Conservation (phyloP, 1,140 invertebrate species). For the Drosophila tristis region DNA sequence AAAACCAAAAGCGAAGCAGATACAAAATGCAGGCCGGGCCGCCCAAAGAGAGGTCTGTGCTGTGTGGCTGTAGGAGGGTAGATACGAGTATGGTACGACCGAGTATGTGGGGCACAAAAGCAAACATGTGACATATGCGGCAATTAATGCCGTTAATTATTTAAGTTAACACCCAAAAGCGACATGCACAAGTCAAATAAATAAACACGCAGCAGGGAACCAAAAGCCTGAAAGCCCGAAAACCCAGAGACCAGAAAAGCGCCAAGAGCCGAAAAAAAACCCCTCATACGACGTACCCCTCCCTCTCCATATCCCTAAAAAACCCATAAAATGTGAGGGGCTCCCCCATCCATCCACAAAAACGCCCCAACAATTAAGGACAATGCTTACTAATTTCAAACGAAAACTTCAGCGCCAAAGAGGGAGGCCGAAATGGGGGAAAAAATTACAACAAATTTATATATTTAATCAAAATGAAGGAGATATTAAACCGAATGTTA, state of each 20-base stretch:
- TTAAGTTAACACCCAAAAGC: slow-evolving; percentile 82
- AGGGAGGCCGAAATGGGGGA: slow-evolving; percentile 3
- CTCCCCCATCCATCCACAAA: slow-evolving; percentile 8
- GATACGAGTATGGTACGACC: background rate
- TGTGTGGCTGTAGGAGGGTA: background rate
- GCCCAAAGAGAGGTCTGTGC: background rate
- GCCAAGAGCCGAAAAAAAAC: background rate
- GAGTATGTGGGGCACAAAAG: slow-evolving; percentile 19
- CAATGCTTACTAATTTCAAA: slow-evolving; percentile 80
- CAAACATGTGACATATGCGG: slow-evolving; percentile 81
- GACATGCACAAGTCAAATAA: slow-evolving; percentile 82
- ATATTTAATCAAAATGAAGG: background rate
- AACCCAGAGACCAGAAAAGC: too few species aligned
- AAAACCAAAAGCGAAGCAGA: slow-evolving; percentile 37
- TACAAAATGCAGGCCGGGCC: slow-evolving; percentile 19
- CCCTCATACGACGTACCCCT: slow-evolving; percentile 2
- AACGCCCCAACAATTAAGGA: slow-evolving; percentile 75
- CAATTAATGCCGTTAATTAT: slow-evolving; percentile 82
- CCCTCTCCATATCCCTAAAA: background rate
- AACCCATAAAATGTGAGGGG: slow-evolving; percentile 34
- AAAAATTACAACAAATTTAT: slow-evolving; percentile 5
- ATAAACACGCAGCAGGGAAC: slow-evolving; percentile 71
- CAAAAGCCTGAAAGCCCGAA: slow-evolving; percentile 27
- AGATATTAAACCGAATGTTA: too few species aligned
- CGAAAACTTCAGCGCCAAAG: slow-evolving; percentile 57